Evolutionary conservation across 2,888 invertebrate genomes (phyloP).

Genomic region (Osmoderma eremita): DNA sequence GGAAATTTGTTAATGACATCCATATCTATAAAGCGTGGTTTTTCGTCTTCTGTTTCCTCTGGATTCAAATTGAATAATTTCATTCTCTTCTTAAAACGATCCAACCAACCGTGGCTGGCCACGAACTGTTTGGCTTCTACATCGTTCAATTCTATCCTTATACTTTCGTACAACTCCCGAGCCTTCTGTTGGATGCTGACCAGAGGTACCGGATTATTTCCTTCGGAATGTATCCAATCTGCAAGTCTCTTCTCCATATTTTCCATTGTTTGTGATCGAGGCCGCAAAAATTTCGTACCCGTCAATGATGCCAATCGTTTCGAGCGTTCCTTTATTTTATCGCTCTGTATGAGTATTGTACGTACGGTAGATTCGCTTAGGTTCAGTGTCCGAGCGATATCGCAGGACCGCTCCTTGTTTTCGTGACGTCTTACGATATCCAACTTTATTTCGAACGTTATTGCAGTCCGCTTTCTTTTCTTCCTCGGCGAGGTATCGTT

Average conservation of each 20-base stretch:
- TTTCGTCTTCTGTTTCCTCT: background rate
- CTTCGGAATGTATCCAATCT: constrained; percentile 23
- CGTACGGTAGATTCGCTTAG: constrained; percentile 25
- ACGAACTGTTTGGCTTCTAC: constrained; percentile 25
- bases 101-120: constrained; percentile 24
- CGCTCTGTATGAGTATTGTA: constrained; percentile 25
- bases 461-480: constrained; percentile 7
- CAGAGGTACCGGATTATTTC: constrained; percentile 5
- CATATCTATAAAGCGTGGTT: background rate
- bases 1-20: constrained; percentile 11
- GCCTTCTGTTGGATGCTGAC: constrained; percentile 22
- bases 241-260: constrained; percentile 27
- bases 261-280: constrained; percentile 28
- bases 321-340: constrained; percentile 29
- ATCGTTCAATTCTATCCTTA: constrained; percentile 22
- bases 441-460: constrained; percentile 28
- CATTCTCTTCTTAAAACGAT: constrained; percentile 31
- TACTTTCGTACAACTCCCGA: constrained; percentile 20
- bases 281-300: constrained; percentile 23
- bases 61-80: constrained; percentile 14
- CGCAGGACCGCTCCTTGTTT: constrained; percentile 26
- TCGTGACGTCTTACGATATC: constrained; percentile 25
- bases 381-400: constrained; percentile 24
- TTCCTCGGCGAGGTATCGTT: background rate
- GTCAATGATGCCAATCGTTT: constrained; percentile 16